phyloP scores from a whole-genome alignment of 23 tunicate species.

The Halocynthia roretzi region DNA sequence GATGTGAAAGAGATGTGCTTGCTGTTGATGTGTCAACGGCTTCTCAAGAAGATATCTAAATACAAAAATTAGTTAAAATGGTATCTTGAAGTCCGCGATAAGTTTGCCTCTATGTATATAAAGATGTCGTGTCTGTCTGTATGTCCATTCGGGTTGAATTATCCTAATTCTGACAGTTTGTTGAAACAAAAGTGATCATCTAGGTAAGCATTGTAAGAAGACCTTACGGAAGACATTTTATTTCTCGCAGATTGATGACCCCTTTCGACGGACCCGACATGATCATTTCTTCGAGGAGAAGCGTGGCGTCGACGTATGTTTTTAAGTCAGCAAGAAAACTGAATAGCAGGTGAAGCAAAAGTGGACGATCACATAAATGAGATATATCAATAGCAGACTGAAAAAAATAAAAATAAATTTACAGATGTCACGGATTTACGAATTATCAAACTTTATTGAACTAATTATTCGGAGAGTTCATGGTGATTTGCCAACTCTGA shows the following conservation, averaged over 20 bases:
- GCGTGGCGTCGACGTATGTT: conserved; percentile 2
- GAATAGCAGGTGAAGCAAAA: conserved; percentile 14
- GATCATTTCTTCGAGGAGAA: conserved; percentile 8
- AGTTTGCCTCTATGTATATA: too few relatives aligned
- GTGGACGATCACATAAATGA: conserved; percentile 2
- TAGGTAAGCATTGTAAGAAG: too few relatives aligned
- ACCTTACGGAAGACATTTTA: conserved; percentile 17
- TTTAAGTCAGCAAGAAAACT: not conserved
- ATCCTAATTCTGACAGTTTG: not conserved
- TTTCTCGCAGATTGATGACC: not conserved
- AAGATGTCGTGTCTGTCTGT: too few relatives aligned
- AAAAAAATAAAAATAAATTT: not conserved
- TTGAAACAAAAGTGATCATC: not conserved
- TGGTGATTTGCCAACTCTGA: too few relatives aligned
- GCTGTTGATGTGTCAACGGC: not conserved
- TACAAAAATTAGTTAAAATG: too few relatives aligned
- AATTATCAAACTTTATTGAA: too few relatives aligned
- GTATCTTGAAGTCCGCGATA: too few relatives aligned
- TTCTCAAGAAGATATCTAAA: too few relatives aligned
- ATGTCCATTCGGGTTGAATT: too few relatives aligned
- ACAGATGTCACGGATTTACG: too few relatives aligned
- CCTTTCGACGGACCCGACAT: not conserved
- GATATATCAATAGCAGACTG: not conserved
- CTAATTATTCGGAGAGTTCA: too few relatives aligned
- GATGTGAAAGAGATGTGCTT: conserved; percentile 13